phyloP scores from a whole-genome alignment of 2,113 vertebrate genomes.

The Chaetodon trifascialis region DNA sequence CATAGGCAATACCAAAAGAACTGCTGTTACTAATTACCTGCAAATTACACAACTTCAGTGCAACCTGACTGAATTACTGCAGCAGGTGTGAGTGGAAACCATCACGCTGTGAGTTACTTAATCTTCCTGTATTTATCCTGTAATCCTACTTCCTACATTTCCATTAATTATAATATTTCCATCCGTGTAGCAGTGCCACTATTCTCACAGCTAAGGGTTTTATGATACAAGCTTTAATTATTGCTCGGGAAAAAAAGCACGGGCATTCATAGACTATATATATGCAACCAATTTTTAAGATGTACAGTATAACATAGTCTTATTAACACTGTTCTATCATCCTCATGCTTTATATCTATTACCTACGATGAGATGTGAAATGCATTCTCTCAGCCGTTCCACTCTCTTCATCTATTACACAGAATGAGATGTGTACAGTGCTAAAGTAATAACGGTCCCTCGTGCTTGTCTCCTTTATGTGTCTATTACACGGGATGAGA shows the following conservation, averaged over 20 bases:
- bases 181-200: slow-evolving; percentile 11
- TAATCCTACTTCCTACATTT: slow-evolving; percentile 5
- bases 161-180: slow-evolving; percentile 21
- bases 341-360: slow-evolving; percentile 34
- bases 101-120: slow-evolving; percentile 9
- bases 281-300: slow-evolving; percentile 7
- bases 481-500: slow-evolving; percentile 60
- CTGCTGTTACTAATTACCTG: background rate
- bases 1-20: background rate
- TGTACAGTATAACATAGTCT: background rate
- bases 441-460: slow-evolving; percentile 52
- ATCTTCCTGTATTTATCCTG: slow-evolving; percentile 28
- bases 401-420: slow-evolving; percentile 57
- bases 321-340: slow-evolving; percentile 31
- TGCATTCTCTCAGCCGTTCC: slow-evolving; percentile 29
- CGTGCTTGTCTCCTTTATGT: slow-evolving; percentile 63
- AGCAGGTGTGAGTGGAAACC: background rate
- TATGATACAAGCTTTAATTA: slow-evolving; percentile 41
- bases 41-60: background rate
- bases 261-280: slow-evolving; percentile 13
- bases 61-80: background rate
- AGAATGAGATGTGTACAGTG: slow-evolving; percentile 46
- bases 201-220: slow-evolving; percentile 22
- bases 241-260: slow-evolving; percentile 29
- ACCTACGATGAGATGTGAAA: slow-evolving; percentile 38